These are phyloP conservation scores for Trachops cirrhosus DNA, from an alignment of 2,797 vertebrate genomes.

Conservation along the genomic window DNA sequence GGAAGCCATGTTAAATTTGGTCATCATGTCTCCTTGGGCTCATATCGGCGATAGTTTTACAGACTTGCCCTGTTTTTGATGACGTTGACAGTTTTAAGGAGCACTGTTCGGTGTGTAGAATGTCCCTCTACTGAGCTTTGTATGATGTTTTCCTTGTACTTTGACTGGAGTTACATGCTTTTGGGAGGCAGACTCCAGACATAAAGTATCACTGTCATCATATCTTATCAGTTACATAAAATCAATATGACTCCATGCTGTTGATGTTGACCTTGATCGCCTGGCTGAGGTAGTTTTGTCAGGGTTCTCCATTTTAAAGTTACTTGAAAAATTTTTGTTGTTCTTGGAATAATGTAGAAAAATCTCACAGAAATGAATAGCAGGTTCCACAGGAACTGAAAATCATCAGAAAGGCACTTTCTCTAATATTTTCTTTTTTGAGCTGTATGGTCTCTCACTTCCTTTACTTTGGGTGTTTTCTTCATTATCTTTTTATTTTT, in stretches of 20 bases:
- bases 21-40: background rate
- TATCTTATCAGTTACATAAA: background rate
- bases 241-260: background rate
- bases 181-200: background rate
- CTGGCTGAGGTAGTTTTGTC: background rate
- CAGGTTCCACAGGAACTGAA: background rate
- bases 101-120: background rate
- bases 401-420: background rate
- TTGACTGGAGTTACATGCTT: background rate
- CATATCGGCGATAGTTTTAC: background rate
- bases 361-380: background rate
- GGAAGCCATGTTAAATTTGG: background rate
- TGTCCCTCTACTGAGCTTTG: background rate
- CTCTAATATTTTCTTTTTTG: background rate
- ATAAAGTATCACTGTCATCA: background rate
- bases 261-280: background rate
- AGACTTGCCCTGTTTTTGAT: background rate
- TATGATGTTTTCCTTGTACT: background rate
- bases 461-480: slow-evolving; percentile 2
- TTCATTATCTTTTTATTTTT: background rate
- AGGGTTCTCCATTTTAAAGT: background rate
- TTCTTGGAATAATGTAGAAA: background rate
- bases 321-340: background rate
- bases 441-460: background rate
- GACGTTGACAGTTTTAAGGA: background rate